Evolutionary conservation across 2,888 invertebrate species (phyloP), one percentile per base, ranked within the genome.

Genomic region (Plagodis pulveraria): DNA sequence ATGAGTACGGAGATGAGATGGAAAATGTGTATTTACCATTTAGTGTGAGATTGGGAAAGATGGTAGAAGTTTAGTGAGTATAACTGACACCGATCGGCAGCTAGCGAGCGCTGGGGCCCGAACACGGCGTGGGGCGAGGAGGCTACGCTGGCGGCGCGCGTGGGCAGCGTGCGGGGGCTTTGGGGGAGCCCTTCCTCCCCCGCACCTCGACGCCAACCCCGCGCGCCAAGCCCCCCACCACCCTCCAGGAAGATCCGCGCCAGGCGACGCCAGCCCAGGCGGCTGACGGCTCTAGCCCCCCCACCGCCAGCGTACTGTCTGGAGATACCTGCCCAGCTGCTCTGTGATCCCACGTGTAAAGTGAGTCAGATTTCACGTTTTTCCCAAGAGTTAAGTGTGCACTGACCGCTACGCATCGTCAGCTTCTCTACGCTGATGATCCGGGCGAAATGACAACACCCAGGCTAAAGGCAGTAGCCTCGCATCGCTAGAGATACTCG

Each of bases 31-130:
- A 22, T 22, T 22, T 22, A 2, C 22, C 22, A 22, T 22, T 22
- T 22, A 22, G 22, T 22, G 22, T 22, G 22, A 22, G 22, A 22
- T 22, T 22, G 22, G 4, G 6, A 6, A 6, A 12, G 12, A 11
- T 36, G 4, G 47, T 8, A 12, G 10, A 32, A 5, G 35, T 41
- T 11, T 22, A 64, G 48, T 59, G 65, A 63, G 56, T 66, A 56
- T 88, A 89, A 90, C 83, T 83, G 83, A 77, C 85, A 87, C 91
- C 86, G 72, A 87, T 91, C 87, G 91, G 89, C 91, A 91, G 91
- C 84, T 91, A 92, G 91, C 91, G 91, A 85, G 91, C 91, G 88
- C 89, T 89, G 87, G 85, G 86, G 83, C 83, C 81, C 86, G 83
- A 74, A 70, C 72, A 83, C 80, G 77, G 81, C 81, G 78, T 76